Conservation (phyloP, 2,113 vertebrate species). For the Muscicapa adusta region DNA sequence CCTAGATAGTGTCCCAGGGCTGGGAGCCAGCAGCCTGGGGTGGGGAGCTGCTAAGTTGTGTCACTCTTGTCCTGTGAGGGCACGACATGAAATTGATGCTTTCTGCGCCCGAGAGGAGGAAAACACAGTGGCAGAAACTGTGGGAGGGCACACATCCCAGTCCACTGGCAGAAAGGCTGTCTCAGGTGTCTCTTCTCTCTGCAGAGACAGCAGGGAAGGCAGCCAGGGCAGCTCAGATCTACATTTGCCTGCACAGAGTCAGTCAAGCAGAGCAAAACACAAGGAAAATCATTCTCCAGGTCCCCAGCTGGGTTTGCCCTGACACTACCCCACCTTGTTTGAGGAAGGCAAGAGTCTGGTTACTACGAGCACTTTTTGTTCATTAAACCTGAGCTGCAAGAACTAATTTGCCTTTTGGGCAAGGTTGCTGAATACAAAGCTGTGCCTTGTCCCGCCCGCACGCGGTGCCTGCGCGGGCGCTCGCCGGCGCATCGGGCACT, state of each 20-base stretch:
- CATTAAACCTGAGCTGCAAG: constrained; percentile 59
- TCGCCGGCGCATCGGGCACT: rapidly evolving
- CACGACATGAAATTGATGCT: not conserved
- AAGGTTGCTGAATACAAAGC: not conserved
- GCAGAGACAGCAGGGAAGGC: not conserved
- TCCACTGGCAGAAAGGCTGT: not conserved
- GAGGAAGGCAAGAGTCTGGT: constrained; percentile 39
- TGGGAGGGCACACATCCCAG: not conserved
- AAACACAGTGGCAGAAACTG: not conserved
- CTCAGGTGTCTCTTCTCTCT: constrained; percentile 30
- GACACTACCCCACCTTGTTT: constrained; percentile 46
- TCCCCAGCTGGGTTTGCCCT: constrained; percentile 36
- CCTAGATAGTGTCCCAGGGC: not conserved
- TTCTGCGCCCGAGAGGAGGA: not conserved
- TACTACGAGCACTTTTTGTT: constrained; percentile 53
- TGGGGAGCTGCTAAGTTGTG: not conserved
- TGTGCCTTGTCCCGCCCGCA: not conserved
- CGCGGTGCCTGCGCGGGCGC: not conserved
- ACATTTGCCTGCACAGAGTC: not conserved
- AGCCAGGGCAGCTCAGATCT: not conserved
- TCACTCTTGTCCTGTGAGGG: not conserved
- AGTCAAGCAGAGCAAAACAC: constrained; percentile 28
- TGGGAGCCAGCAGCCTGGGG: not conserved
- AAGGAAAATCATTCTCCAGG: constrained; percentile 40
- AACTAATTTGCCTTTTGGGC: constrained; percentile 58